Evolutionary conservation across 2,113 vertebrate genomes (phyloP).

Genomic region (Nothobranchius furzeri): DNA sequence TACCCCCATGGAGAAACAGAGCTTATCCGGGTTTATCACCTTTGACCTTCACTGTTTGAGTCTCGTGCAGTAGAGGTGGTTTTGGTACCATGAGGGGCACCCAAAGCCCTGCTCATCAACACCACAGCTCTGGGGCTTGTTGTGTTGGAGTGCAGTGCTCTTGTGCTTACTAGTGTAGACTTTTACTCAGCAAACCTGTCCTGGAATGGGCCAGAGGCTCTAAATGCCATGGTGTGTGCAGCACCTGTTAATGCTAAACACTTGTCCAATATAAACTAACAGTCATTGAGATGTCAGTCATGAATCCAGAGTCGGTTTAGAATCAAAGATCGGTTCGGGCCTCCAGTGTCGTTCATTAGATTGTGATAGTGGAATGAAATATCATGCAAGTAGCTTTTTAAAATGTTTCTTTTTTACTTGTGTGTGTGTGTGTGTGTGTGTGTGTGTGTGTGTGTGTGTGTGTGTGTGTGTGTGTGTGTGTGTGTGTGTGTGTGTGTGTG

Average conservation of each 20-base stretch:
- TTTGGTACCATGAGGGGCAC: constrained; percentile 35
- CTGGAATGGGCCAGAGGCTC: not conserved
- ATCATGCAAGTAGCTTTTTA: no score
- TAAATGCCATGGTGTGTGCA: not conserved
- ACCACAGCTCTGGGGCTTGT: constrained; percentile 41
- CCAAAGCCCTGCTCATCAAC: constrained; percentile 43
- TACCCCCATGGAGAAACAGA: constrained; percentile 42
- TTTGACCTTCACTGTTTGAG: constrained; percentile 65
- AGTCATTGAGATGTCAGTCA: not conserved
- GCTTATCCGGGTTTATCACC: constrained; percentile 71
- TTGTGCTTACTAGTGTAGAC: constrained; percentile 26
- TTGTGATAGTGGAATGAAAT: no score
- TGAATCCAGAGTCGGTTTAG: constrained; percentile 12
- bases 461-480: no score
- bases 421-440: no score
- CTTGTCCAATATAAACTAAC: not conserved
- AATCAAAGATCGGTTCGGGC: no score
- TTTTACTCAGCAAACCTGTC: constrained; percentile 8
- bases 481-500: no score
- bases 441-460: no score
- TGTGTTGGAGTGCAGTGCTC: constrained; percentile 34
- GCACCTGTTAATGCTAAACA: not conserved
- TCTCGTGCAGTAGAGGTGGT: constrained; percentile 39
- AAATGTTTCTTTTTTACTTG: no score
- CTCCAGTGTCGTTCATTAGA: no score